Evolutionary conservation across 2,888 invertebrate genomes (phyloP).

Genomic region (Oxycera nigricornis): DNA sequence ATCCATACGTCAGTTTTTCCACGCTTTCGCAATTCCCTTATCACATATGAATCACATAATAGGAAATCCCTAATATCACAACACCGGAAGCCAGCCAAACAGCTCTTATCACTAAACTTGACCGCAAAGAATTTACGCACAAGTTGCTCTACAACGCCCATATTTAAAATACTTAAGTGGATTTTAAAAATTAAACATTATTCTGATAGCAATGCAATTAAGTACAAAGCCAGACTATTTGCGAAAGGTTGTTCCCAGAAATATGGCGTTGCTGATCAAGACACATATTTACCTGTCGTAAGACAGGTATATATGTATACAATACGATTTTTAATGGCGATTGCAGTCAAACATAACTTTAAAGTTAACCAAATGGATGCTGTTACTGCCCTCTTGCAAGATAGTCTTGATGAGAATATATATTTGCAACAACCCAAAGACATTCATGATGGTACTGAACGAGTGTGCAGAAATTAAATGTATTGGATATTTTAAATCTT

Average conservation of each 20-base stretch:
- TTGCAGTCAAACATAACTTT: not conserved
- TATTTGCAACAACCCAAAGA: not conserved
- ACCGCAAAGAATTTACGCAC: no score
- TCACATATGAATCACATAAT: no score
- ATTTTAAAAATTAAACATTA: not conserved
- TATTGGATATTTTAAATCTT: no score
- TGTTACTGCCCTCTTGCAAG: not conserved
- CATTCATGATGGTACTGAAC: not conserved
- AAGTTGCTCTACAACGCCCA: no score
- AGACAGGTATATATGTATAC: not conserved
- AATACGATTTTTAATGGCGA: not conserved
- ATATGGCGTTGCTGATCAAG: not conserved
- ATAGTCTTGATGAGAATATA: not conserved
- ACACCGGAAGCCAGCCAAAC: no score
- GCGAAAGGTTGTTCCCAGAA: not conserved
- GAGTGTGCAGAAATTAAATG: no score
- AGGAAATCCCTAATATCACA: no score
- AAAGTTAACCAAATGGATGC: not conserved
- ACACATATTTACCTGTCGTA: not conserved
- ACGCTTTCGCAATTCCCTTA: no score
- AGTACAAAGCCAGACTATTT: not conserved
- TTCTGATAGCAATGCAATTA: not conserved
- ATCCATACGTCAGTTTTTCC: no score
- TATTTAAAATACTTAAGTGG: not conserved
- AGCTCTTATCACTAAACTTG: no score